Conservation (phyloP, 1,140 invertebrate species). For the Hyposmocoma kahamanoa region DNA sequence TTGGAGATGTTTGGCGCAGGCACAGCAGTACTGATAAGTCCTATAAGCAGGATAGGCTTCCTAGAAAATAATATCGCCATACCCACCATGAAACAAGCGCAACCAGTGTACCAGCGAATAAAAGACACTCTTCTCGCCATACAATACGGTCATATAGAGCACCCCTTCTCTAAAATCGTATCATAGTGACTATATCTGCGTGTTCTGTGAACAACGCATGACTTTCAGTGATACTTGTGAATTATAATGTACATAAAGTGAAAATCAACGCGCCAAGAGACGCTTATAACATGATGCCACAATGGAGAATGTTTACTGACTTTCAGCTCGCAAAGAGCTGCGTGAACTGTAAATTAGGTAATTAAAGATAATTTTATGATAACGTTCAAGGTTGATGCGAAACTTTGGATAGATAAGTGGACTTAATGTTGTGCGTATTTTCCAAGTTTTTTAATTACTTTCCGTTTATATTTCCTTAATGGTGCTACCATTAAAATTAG, state of each 20-base stretch:
- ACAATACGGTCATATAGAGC: conserved; percentile 88
- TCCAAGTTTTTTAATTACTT: no score
- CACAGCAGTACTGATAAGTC: conserved; percentile 94
- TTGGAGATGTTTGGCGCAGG: conserved; percentile 96
- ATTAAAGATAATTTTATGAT: conserved; percentile 3
- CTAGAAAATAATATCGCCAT: conserved; percentile 78
- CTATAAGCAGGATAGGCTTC: conserved; percentile 88
- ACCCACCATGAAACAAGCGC: conserved; percentile 83
- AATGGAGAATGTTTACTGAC: neutral
- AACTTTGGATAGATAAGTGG: neutral
- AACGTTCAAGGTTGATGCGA: neutral
- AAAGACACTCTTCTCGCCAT: conserved; percentile 86
- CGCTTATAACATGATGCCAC: neutral
- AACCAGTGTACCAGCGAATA: conserved; percentile 80
- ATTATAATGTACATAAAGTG: neutral
- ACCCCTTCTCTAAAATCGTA: conserved; percentile 82
- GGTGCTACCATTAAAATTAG: no score
- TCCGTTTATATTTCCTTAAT: no score
- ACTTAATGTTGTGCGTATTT: no score
- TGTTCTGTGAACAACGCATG: neutral
- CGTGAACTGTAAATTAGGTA: neutral
- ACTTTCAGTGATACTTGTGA: neutral
- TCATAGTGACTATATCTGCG: conserved; percentile 30
- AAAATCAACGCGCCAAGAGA: neutral
- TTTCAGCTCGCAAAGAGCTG: neutral